Evolutionary conservation across 2,113 vertebrate genomes (phyloP).

Genomic region (Nibea albiflora): DNA sequence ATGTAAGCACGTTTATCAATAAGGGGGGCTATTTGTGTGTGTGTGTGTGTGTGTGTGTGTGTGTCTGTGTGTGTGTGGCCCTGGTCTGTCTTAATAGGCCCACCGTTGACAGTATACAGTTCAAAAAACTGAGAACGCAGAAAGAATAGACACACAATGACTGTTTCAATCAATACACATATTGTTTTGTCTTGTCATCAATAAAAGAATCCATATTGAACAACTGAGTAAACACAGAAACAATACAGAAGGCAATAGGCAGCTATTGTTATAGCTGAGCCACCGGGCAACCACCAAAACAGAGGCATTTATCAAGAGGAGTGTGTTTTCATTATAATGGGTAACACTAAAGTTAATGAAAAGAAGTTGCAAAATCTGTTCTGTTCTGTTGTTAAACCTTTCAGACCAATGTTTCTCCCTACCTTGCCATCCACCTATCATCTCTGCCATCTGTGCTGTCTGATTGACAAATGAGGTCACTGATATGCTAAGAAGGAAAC

Average conservation of each 20-base stretch:
- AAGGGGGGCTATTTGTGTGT: neutral
- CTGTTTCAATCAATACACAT: neutral
- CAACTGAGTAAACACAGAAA: neutral
- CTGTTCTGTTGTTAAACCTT: no score
- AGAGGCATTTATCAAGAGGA: neutral
- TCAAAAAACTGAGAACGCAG: neutral
- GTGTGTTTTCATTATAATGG: no score
- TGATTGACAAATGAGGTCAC: no score
- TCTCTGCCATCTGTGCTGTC: no score
- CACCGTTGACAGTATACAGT: neutral
- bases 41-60: slow-evolving; percentile 1
- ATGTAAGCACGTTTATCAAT: slow-evolving; percentile 10
- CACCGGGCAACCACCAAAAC: neutral
- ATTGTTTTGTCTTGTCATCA: neutral
- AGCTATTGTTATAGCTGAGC: no score
- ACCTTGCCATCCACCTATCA: no score
- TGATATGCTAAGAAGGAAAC: no score
- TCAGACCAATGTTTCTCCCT: no score
- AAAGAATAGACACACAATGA: neutral
- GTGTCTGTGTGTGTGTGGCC: neutral
- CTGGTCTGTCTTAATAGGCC: slow-evolving; percentile 3
- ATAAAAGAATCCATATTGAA: neutral
- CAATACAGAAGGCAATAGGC: neutral
- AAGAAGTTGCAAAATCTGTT: no score
- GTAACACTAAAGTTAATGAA: no score